Conservation (phyloP, 1,140 invertebrate species). For the Calycopis cecrops region DNA sequence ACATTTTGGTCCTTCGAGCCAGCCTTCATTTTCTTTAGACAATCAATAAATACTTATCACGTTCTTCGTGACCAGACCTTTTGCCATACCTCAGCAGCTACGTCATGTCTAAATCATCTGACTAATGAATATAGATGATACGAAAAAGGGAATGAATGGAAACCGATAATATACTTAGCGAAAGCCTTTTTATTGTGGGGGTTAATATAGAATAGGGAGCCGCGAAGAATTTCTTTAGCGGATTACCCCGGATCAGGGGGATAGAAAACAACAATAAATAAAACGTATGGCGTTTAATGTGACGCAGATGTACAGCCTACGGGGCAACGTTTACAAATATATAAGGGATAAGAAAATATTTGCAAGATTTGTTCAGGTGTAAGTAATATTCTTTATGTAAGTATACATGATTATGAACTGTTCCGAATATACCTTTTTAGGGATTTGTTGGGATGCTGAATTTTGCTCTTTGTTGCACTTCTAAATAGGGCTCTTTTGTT, state of each 20-base stretch:
- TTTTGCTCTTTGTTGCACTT: no score
- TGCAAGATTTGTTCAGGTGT: not conserved
- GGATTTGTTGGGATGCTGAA: no score
- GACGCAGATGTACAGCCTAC: not conserved
- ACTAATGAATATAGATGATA: conserved; percentile 11
- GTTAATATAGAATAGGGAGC: conserved; percentile 10
- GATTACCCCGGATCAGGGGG: conserved; percentile 3
- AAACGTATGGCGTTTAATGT: conserved; percentile 11
- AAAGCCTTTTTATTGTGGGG: conserved; percentile 8
- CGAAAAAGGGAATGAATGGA: conserved; percentile 12
- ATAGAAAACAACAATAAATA: conserved; percentile 7
- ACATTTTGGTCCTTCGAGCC: no score
- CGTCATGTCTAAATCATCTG: no score
- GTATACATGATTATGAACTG: no score
- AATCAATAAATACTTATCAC: no score
- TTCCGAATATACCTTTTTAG: no score
- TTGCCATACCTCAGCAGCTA: no score
- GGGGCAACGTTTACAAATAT: conserved; percentile 1
- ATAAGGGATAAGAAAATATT: not conserved
- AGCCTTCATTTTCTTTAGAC: no score
- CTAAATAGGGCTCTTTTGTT: no score
- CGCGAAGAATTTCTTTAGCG: not conserved
- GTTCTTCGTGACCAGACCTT: no score
- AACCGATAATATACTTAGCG: conserved; percentile 15
- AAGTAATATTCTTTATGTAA: not conserved